A percentile compares a stretch with the other conserved stretches of the same genome.
phyloP scores from a whole-genome alignment of 2,888 invertebrate species.

The Nephrotoma flavescens region DNA sequence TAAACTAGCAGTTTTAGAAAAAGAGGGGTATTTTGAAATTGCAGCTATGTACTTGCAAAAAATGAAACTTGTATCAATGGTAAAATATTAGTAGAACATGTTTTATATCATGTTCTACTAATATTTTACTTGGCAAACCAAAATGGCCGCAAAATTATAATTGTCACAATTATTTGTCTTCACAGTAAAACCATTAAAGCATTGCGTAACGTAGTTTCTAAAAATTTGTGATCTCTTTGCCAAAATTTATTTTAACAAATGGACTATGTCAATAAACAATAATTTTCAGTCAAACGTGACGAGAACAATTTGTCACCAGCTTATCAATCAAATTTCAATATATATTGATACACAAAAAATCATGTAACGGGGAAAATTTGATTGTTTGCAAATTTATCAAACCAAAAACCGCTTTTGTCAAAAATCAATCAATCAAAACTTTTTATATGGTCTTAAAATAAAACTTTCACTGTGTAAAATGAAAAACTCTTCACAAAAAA shows the following conservation, averaged over 20 bases:
- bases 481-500: not conserved
- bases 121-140: too few relatives aligned
- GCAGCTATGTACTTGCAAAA: too few relatives aligned
- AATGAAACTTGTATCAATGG: too few relatives aligned
- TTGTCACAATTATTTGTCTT: too few relatives aligned
- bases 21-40: too few relatives aligned
- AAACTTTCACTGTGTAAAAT: not conserved
- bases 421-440: not conserved
- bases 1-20: too few relatives aligned
- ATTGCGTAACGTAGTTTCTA: too few relatives aligned
- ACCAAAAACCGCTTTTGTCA: not conserved
- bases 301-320: not conserved
- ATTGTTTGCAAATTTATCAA: not conserved
- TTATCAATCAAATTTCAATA: not conserved
- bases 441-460: not conserved
- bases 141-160: too few relatives aligned
- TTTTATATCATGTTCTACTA: too few relatives aligned
- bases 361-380: not conserved
- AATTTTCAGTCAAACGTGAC: not conserved
- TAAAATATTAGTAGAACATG: too few relatives aligned
- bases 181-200: too few relatives aligned
- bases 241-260: not conserved
- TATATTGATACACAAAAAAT: not conserved
- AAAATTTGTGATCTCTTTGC: not conserved
- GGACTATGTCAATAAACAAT: not conserved